Base-by-base conservation (phyloP, 1,140 invertebrate species). In the Panulirus ornatus region DNA sequence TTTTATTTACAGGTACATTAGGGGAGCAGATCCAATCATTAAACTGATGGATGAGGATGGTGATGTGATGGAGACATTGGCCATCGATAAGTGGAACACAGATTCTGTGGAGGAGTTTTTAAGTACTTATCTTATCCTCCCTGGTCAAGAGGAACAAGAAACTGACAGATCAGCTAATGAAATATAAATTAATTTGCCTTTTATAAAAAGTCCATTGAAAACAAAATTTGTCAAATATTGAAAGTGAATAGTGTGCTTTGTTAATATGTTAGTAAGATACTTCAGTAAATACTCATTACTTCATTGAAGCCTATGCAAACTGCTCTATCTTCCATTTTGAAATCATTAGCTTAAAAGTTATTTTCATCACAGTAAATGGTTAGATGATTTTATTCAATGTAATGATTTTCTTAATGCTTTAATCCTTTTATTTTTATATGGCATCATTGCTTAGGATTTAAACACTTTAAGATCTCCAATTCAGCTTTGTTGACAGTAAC, bases 31-130 rank as follows among this genome's bases (percentile, higher is more conserved):
- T 94, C 98, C 98, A 3, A 96, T 98, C 75, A 98, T 99, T 54
- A 98, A 98, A 93, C 94, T 99, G 38, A 95, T 97, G 90, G 97
- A 99, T 93, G 96, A 96, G 81, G 96, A 96, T 93, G 96, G 96
- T 40, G 96, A 97, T 93, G 95, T 98, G 22, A 96, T 96, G 94
- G 97, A 98, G 94, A 96, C 96, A 73, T 95, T 99, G 3, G 97
- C 98, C 58, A 99, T 99, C 93, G 97, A 98, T 92, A 98, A 98
- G 94, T 99, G 98, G 98, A 97, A 99, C 93, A 99, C 98, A 8
- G 98, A 99, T 93, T 97, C 98, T 16, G 96, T 99, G 0, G 97
- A 98, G 94, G 98, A 99, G 94, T 99, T 99, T 94, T 95, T 99
- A 51, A 96, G 96, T 58, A 97, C 97, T 58, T 97, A 98, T 95